Conservation (phyloP, 1,140 invertebrate genomes). For the Cardiocondyla obscurior region DNA sequence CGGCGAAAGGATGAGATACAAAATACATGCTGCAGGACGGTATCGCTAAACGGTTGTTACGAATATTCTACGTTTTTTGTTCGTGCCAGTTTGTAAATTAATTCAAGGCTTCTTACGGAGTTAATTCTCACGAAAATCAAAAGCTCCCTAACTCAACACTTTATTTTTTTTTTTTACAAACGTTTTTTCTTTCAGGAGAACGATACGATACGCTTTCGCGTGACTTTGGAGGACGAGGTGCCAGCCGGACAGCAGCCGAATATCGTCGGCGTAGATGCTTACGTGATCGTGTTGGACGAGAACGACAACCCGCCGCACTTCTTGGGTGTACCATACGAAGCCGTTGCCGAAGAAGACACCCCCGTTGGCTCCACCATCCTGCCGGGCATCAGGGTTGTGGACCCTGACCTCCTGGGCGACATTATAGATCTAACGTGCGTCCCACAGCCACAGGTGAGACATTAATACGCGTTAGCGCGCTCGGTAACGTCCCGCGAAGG, state of each 20-base stretch:
- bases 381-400: slow-evolving; percentile 88
- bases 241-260: slow-evolving; percentile 88
- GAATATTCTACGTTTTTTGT: not conserved
- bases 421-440: slow-evolving; percentile 91
- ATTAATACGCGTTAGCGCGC: slow-evolving; percentile 56
- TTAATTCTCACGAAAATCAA: not conserved
- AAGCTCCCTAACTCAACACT: not conserved
- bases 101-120: not conserved
- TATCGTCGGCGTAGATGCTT: slow-evolving; percentile 90
- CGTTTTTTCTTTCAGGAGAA: slow-evolving; percentile 85
- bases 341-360: slow-evolving; percentile 91
- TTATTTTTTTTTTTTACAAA: not conserved
- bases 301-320: slow-evolving; percentile 95
- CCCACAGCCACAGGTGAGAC: slow-evolving; percentile 83
- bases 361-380: slow-evolving; percentile 90
- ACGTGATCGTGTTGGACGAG: slow-evolving; percentile 93
- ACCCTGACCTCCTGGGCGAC: slow-evolving; percentile 91
- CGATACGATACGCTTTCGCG: slow-evolving; percentile 89
- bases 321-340: slow-evolving; percentile 90
- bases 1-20: not conserved
- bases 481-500: slow-evolving; percentile 43
- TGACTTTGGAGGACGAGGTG: slow-evolving; percentile 91
- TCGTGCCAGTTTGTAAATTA: not conserved
- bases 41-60: not conserved
- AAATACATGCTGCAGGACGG: not conserved